Conservation (phyloP, 2,888 invertebrate genomes). For the Synergus gifuensis region DNA sequence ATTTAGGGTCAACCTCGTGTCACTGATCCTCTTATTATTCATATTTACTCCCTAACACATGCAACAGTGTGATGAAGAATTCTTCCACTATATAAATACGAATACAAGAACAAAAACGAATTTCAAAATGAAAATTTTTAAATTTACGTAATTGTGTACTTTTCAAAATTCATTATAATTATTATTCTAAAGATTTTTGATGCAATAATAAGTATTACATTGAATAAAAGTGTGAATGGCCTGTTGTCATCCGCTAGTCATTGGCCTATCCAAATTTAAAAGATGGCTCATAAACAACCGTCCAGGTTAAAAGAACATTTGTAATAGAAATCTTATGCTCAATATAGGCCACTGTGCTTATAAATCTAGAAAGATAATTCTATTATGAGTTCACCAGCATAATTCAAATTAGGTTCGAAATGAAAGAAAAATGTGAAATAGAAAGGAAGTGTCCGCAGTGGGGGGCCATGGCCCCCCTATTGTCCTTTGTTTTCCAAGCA, state of each 20-base stretch:
- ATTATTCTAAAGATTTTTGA: too few relatives aligned
- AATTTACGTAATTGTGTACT: background rate
- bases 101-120: background rate
- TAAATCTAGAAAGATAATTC: background rate
- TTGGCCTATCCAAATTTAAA: too few relatives aligned
- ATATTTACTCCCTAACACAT: conserved; percentile 1
- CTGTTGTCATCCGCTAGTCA: too few relatives aligned
- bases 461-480: too few relatives aligned
- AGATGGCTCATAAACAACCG: too few relatives aligned
- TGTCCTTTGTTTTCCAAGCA: too few relatives aligned
- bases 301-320: background rate
- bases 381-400: background rate
- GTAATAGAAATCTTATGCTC: background rate
- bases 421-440: background rate
- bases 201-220: too few relatives aligned
- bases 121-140: background rate
- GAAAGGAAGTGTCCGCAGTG: conserved; percentile 3
- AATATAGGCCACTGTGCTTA: background rate
- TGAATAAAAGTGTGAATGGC: too few relatives aligned
- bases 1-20: background rate
- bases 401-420: background rate
- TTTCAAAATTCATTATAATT: background rate
- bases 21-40: background rate
- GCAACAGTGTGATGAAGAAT: background rate
- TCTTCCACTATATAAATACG: background rate